phyloP scores from a whole-genome alignment of 2,888 invertebrate genomes.

The Julus scandinavius region DNA sequence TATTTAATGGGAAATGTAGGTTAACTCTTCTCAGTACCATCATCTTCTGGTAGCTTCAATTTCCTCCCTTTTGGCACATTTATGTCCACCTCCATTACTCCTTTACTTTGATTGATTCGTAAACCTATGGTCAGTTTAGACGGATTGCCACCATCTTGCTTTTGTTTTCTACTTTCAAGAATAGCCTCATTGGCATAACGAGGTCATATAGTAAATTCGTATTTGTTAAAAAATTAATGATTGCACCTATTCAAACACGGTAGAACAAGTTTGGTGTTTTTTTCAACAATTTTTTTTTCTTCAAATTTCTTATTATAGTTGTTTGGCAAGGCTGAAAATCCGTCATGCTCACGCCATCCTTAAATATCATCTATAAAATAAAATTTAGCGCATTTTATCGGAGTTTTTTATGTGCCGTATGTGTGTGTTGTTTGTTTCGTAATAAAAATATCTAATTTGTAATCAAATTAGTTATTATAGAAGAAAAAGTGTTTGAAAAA shows the following conservation, averaged over 20 bases:
- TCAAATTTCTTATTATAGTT: neutral
- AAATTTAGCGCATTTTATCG: neutral
- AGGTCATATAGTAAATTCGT: neutral
- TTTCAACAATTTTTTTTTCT: neutral
- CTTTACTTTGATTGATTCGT: conserved; percentile 3
- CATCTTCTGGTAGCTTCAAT: conserved; percentile 6
- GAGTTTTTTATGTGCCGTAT: neutral
- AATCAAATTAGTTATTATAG: neutral
- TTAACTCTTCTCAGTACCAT: conserved; percentile 6
- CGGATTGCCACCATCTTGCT: conserved; percentile 22
- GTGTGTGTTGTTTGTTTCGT: neutral
- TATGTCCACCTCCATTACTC: conserved; percentile 35
- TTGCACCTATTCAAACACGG: neutral
- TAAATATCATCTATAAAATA: neutral
- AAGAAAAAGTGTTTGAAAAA: neutral
- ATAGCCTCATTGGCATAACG: conserved; percentile 1
- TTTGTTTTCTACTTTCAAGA: conserved; percentile 10
- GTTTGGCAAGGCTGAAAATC: neutral
- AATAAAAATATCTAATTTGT: conserved; percentile 27
- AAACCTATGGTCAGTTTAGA: conserved; percentile 11
- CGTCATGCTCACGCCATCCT: neutral
- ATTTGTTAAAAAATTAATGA: neutral
- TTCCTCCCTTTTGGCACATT: conserved; percentile 17
- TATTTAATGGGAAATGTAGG: neutral
- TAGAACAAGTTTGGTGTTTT: neutral